Evolutionary conservation across 2,113 vertebrate genomes (phyloP), one percentile per base, ranked within the genome.

Genomic region (Tenebrosternarchus preto): DNA sequence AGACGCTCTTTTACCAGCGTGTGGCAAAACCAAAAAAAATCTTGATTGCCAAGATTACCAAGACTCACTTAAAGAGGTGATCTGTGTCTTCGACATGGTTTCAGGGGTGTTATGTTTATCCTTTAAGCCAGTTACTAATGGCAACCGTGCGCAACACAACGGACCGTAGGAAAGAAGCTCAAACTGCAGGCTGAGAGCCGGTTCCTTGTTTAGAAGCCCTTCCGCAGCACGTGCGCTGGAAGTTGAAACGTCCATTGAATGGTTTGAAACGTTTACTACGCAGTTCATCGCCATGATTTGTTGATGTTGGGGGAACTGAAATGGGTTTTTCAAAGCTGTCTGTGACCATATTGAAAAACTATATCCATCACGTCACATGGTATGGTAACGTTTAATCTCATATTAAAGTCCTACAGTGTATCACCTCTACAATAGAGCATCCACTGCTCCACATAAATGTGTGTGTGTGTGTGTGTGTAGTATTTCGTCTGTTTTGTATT

Each of bases 401-500:
- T 12, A 55, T 55, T 61, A 17, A 20, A 24, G 43, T 17, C 25
- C 55, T 67, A 29, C 57, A 36, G 61, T 67, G 46, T 20, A 33
- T 53, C 43, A 15, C 22, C 61, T 29, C 27, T n/a, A 31, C 27
- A 67, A 46, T 20, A 67, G 5, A 24, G 1, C 8, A 33, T 15
- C 17, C 20, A 55, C 24, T 31, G 20, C 61, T 33, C 12, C 75
- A 66, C 61, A 55, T 76, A 33, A 76, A 64, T 75, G 59, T 80
- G 80, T 78, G 88, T 84, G 83, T 80, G 78, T 11, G n/a, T 81
- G 74, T 70, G 56, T 80, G 56, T 29, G 31, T n/a, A 56, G 69
- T n/a, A 50, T 83, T 68, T 73, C 77, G n/a, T 77, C 89, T 86
- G 85, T 68, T 89, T 81, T 85, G 82, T 86, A 91, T 90, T 89